phyloP scores from a whole-genome alignment of 2,113 vertebrate genomes.

The Suricata suricatta region DNA sequence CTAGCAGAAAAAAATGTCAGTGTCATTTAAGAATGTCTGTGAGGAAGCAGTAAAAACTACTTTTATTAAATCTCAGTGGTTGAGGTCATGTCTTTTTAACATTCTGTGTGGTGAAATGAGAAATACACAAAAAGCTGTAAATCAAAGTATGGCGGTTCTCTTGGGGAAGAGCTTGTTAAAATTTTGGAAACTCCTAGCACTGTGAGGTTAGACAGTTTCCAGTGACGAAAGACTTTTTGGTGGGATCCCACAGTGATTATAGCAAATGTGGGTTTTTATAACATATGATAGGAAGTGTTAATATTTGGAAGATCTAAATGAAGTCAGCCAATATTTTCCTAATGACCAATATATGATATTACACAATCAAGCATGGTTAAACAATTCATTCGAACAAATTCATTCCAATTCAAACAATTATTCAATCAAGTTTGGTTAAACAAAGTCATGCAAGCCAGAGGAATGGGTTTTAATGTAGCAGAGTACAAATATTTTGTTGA shows the following conservation, averaged over 20 bases:
- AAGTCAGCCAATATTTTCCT: background rate
- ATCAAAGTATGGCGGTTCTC: background rate
- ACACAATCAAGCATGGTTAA: background rate
- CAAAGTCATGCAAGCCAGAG: background rate
- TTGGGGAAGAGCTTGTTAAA: background rate
- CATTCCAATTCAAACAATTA: too few relatives aligned
- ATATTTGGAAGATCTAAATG: background rate
- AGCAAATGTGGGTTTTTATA: background rate
- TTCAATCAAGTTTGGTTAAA: too few relatives aligned
- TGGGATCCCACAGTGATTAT: background rate
- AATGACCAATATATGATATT: background rate
- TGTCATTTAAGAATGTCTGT: background rate
- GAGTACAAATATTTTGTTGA: background rate
- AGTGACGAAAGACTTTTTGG: background rate
- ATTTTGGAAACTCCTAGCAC: background rate
- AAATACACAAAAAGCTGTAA: background rate
- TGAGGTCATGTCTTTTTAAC: background rate
- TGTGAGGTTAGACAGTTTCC: background rate
- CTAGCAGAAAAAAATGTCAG: background rate
- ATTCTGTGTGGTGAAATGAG: background rate
- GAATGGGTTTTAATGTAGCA: background rate
- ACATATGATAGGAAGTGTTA: background rate
- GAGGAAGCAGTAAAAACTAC: background rate
- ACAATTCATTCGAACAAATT: background rate
- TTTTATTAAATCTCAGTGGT: background rate